phyloP scores from a whole-genome alignment of 2,113 vertebrate genomes.

The Halichoeres trimaculatus region DNA sequence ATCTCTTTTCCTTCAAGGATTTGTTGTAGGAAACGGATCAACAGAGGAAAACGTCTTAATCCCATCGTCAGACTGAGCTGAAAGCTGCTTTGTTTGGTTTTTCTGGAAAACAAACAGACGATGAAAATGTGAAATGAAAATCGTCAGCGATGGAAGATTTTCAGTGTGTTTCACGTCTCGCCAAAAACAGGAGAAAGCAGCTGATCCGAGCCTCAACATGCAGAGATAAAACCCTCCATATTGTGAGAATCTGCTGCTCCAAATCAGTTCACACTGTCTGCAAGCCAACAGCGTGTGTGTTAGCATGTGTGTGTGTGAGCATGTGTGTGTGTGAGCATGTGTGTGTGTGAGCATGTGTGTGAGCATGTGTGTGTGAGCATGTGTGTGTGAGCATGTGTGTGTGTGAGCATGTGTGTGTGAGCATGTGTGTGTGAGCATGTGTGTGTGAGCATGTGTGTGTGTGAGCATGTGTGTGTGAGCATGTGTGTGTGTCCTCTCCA shows the following conservation, averaged over 20 bases:
- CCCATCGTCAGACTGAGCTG: no score
- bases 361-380: neutral
- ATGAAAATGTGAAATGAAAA: neutral
- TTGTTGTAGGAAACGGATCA: no score
- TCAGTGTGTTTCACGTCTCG: neutral
- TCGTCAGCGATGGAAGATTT: neutral
- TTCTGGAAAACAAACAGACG: neutral
- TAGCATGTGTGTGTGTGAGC: neutral
- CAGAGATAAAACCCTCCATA: slow-evolving; percentile 18
- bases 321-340: neutral
- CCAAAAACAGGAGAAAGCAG: neutral
- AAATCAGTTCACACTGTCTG: slow-evolving; percentile 5
- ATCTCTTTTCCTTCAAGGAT: no score
- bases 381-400: neutral
- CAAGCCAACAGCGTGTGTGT: neutral
- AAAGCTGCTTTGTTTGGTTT: no score
- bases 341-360: slow-evolving; percentile 10
- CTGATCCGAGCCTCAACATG: slow-evolving; percentile 21
- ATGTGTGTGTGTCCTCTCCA: slow-evolving; percentile 28
- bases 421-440: no score
- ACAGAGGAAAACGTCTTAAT: no score
- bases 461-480: neutral
- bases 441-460: neutral
- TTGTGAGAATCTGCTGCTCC: slow-evolving; percentile 33
- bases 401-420: neutral